These are phyloP conservation scores for Drosophila lacicola DNA, from an alignment of 2,888 invertebrate genomes.

Conservation along the genomic window DNA sequence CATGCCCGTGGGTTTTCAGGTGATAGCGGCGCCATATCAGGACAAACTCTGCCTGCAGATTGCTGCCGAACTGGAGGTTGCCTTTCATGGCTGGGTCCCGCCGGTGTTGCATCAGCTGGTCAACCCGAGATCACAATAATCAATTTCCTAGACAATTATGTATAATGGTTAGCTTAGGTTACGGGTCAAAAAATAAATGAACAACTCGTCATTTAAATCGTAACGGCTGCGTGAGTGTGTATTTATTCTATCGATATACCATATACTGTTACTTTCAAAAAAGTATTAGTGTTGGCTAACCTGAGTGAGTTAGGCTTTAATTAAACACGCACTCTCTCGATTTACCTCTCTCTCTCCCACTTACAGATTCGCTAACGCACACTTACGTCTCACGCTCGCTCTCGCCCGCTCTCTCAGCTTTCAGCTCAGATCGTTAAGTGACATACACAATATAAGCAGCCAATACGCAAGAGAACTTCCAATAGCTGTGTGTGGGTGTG, in stretches of 20 bases:
- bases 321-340: too few species aligned
- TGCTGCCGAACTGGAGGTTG: slow-evolving; percentile 91
- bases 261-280: too few species aligned
- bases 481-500: not conserved
- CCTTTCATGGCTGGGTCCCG: slow-evolving; percentile 93
- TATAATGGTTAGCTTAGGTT: slow-evolving; percentile 44
- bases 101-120: slow-evolving; percentile 82
- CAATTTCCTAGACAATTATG: slow-evolving; percentile 7
- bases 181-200: slow-evolving; percentile 38
- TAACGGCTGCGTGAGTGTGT: not conserved
- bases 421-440: not conserved
- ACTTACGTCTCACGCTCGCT: not conserved
- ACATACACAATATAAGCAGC: not conserved
- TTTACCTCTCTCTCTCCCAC: not conserved
- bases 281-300: too few species aligned
- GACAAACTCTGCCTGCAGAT: slow-evolving; percentile 93
- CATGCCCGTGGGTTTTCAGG: slow-evolving; percentile 92
- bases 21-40: slow-evolving; percentile 90
- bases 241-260: too few species aligned
- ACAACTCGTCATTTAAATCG: not conserved
- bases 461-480: not conserved
- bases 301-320: too few species aligned
- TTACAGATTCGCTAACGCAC: not conserved
- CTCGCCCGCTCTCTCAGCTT: not conserved
- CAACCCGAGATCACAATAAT: not conserved